Evolutionary conservation across 2,797 vertebrate genomes (phyloP).

Genomic region (Eupleurogrammus muticus): DNA sequence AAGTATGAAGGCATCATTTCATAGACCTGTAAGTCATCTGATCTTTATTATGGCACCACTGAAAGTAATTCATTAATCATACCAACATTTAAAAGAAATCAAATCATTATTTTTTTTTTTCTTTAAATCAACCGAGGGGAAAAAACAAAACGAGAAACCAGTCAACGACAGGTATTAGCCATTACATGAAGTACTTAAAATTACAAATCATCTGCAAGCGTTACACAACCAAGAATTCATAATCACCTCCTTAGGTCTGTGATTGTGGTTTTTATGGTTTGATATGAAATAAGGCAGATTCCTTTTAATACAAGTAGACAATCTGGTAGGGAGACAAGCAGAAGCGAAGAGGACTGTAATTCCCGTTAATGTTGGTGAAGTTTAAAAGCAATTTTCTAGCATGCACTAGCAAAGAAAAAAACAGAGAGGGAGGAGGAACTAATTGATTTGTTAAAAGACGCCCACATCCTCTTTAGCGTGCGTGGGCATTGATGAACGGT

Average conservation of each 20-base stretch:
- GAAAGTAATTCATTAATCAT: conserved; percentile 82
- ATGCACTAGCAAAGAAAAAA: conserved; percentile 86
- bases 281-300: conserved; percentile 95
- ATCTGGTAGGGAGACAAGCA: conserved; percentile 83
- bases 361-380: conserved; percentile 85
- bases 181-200: conserved; percentile 82
- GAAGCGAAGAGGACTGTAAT: conserved; percentile 84
- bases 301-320: conserved; percentile 88
- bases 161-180: conserved; percentile 81
- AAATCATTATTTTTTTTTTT: conserved; percentile 42
- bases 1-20: conserved; percentile 93
- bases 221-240: conserved; percentile 83
- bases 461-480: conserved; percentile 82
- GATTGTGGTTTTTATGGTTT: conserved; percentile 68
- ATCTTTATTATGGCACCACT: conserved; percentile 87
- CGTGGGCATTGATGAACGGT: conserved; percentile 79
- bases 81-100: conserved; percentile 73
- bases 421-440: conserved; percentile 55
- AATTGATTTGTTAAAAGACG: conserved; percentile 80
- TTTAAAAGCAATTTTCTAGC: conserved; percentile 87
- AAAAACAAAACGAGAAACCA: conserved; percentile 71
- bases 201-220: conserved; percentile 89
- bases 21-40: conserved; percentile 81
- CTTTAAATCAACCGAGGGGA: conserved; percentile 62
- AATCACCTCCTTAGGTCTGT: conserved; percentile 70